Evolutionary conservation across 2,888 invertebrate species (phyloP).

Genomic region (Aphodius sticticus): DNA sequence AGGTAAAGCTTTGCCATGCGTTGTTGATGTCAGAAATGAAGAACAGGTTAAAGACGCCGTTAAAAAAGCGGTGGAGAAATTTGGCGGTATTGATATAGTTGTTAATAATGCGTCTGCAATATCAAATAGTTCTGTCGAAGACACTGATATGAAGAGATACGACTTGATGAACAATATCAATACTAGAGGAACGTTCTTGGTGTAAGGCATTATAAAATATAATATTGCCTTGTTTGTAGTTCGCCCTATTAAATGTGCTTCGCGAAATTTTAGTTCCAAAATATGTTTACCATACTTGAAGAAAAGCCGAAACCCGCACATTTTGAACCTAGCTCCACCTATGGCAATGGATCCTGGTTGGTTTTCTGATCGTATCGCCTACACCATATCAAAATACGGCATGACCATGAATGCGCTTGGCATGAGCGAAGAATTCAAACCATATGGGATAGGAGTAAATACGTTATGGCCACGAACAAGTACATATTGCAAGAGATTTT

Average conservation of each 20-base stretch:
- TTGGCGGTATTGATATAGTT: slow-evolving; percentile 95
- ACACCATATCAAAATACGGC: slow-evolving; percentile 98
- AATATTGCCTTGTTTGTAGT: neutral
- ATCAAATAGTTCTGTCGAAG: slow-evolving; percentile 78
- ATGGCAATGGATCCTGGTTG: slow-evolving; percentile 87
- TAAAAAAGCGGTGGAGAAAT: slow-evolving; percentile 79
- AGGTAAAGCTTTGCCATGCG: slow-evolving; percentile 85
- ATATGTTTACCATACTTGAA: slow-evolving; percentile 86
- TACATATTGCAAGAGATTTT: slow-evolving; percentile 63
- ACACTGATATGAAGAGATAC: slow-evolving; percentile 94
- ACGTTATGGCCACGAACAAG: slow-evolving; percentile 96
- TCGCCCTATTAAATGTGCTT: too few species aligned
- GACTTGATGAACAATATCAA: slow-evolving; percentile 97
- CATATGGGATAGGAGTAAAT: slow-evolving; percentile 88
- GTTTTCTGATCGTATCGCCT: slow-evolving; percentile 93
- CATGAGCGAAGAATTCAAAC: slow-evolving; percentile 94
- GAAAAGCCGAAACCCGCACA: slow-evolving; percentile 90
- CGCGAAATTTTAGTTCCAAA: slow-evolving; percentile 75
- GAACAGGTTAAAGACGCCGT: slow-evolving; percentile 75
- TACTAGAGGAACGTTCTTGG: slow-evolving; percentile 92
- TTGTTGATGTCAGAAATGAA: slow-evolving; percentile 90
- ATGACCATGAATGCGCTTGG: slow-evolving; percentile 99
- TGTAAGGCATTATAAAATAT: slow-evolving; percentile 67
- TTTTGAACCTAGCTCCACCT: slow-evolving; percentile 95
- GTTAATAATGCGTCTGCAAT: slow-evolving; percentile 98